Evolutionary conservation across 1,140 invertebrate genomes (phyloP), one percentile per base, ranked within the genome.

Genomic region (Drosophila tani): DNA sequence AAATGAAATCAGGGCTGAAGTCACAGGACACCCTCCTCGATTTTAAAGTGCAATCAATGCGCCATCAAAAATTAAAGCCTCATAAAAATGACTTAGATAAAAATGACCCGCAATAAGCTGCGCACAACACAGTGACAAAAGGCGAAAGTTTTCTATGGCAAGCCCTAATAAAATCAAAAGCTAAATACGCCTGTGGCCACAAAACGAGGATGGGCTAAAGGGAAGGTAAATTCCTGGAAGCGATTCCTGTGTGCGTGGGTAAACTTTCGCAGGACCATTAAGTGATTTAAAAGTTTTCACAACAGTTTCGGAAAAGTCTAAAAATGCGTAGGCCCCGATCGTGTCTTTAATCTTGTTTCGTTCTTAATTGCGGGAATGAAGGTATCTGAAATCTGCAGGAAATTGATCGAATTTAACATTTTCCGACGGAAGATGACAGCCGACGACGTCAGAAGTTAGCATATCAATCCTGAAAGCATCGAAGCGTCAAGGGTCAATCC

Each of bases 201-300:
- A 73, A 38, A 53, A 27, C 7, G 17, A 17, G 53, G 14, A 24
- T 56, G 46, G 46, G 24, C n/a, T 17, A 5, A 7, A 32, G 38
- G 5, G 57, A 76, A 47, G 67, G 57, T 55, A 46, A 41, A 46
- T 47, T 67, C 63, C 40, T 51, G 45, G 41, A 21, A 49, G 40
- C 47, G 51, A 57, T 53, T n/a, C 17, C 14, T 50, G 32, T 5
- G 21, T 75, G 62, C 53, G 55, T 76, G 55, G 62, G 63, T 41
- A 84, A 87, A 78, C 46, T 83, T 87, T 79, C 49, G 9, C 62
- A 53, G 29, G 46, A 21, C 77, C 65, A 87, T 81, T 88, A 87
- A 87, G 68, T 87, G 84, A 87, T 88, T 87, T 76, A 50, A 81
- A 81, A 82, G 69, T 86, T 79, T 69, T 40, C n/a, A 35, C 47